Evolutionary conservation across 2,113 vertebrate species (phyloP).

Genomic region (Rhynchomys soricoides): DNA sequence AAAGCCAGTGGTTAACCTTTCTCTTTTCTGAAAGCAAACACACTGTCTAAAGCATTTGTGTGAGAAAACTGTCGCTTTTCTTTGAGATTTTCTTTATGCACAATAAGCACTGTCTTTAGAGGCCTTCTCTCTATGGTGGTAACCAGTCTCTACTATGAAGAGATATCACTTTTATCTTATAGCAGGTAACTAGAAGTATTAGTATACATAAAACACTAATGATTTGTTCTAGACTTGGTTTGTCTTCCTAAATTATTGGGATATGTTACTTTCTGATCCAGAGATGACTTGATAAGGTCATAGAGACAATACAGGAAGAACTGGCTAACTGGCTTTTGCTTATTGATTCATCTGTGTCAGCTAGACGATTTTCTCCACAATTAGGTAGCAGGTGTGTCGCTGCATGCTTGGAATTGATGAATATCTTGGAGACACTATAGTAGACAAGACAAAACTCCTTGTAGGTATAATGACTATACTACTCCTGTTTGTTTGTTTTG

Average conservation of each 20-base stretch:
- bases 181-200: not conserved
- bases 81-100: not conserved
- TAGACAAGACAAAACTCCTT: not conserved
- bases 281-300: not conserved
- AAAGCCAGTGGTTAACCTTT: not conserved
- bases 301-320: not conserved
- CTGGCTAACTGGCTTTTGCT: not conserved
- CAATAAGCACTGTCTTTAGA: not conserved
- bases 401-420: not conserved
- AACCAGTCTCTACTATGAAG: not conserved
- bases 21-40: constrained; percentile 5
- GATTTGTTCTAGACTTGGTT: not conserved
- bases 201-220: not conserved
- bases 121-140: not conserved
- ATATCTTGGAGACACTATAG: not conserved
- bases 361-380: not conserved
- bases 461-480: not conserved
- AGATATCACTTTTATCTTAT: not conserved
- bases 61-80: not conserved
- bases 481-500: not conserved
- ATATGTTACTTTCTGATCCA: not conserved
- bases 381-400: not conserved
- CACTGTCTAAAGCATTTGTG: not conserved
- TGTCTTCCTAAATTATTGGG: not conserved
- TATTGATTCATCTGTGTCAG: not conserved